Evolutionary conservation across 1,140 invertebrate species (phyloP).

Genomic region (Lordiphosa mommai): DNA sequence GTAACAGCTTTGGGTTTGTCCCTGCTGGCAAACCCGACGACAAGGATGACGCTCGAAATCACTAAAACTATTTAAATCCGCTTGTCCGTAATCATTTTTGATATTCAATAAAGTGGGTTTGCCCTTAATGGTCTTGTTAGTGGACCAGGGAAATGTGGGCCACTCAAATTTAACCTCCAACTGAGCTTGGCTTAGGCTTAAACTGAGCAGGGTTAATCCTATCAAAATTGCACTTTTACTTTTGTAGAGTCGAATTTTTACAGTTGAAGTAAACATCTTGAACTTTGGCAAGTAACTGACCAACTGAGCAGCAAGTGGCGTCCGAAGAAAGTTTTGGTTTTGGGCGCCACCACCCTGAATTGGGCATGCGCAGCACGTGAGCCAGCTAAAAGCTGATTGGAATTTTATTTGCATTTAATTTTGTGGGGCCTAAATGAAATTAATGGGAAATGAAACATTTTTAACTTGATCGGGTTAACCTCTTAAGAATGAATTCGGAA

Average conservation of each 20-base stretch:
- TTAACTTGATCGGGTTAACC: too few species aligned
- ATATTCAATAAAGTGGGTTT: conserved; percentile 18
- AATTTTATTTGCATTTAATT: conserved; percentile 42
- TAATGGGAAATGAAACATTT: conserved; percentile 13
- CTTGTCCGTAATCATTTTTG: conserved; percentile 46
- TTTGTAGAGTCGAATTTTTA: conserved; percentile 10
- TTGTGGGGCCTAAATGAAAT: conserved; percentile 4
- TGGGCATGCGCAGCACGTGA: conserved; percentile 51
- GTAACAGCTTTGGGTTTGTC: conserved; percentile 57
- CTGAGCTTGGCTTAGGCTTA: background rate
- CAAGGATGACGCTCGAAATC: conserved; percentile 64
- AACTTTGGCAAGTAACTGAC: conserved; percentile 41
- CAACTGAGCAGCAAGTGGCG: conserved; percentile 7
- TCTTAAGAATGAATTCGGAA: too few species aligned
- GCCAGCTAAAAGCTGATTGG: conserved; percentile 56
- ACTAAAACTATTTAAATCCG: conserved; percentile 41
- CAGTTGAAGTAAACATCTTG: conserved; percentile 26
- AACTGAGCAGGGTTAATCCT: background rate
- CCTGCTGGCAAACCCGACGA: conserved; percentile 62
- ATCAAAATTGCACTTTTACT: conserved; percentile 46
- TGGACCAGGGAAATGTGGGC: conserved; percentile 38
- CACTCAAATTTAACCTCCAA: conserved; percentile 39
- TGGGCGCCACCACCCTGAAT: conserved; percentile 20
- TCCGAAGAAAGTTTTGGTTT: conserved; percentile 57
- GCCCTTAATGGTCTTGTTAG: conserved; percentile 43